A percentile compares a stretch with the other conserved stretches of the same genome.
These are phyloP conservation scores for Leptoclinus maculatus DNA, from an alignment of 2,797 vertebrate genomes.

Conservation along the genomic window DNA sequence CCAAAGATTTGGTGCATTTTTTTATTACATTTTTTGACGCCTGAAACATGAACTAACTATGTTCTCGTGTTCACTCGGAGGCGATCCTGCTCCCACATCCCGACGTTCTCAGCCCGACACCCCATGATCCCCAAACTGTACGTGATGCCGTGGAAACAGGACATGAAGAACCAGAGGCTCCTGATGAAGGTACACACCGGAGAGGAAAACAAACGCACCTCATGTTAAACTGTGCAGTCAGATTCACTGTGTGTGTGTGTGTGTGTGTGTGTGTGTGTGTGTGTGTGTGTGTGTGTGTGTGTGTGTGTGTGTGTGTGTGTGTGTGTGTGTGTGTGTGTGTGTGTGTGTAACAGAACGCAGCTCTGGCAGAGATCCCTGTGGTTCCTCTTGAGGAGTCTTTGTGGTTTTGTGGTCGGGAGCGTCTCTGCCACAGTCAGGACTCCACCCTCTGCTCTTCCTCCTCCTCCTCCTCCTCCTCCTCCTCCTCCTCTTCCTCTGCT, in stretches of 20 bases:
- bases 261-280: neutral
- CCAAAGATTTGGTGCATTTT: too few relatives aligned
- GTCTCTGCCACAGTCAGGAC: constrained; percentile 61
- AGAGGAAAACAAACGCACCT: neutral
- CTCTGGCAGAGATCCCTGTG: constrained; percentile 46
- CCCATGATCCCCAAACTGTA: constrained; percentile 79
- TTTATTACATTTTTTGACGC: neutral
- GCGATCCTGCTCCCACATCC: constrained; percentile 46
- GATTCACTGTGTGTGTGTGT: neutral
- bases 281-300: constrained; percentile 13
- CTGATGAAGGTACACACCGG: constrained; percentile 66
- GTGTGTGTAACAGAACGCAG: constrained; percentile 59
- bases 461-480: constrained; percentile 10
- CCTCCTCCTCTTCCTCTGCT: neutral
- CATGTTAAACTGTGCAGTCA: neutral
- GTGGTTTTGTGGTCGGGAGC: constrained; percentile 54
- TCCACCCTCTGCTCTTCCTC: constrained; percentile 4
- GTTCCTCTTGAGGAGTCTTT: constrained; percentile 63
- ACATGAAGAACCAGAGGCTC: constrained; percentile 74
- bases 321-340: constrained; percentile 19
- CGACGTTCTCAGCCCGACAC: constrained; percentile 64
- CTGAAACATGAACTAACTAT: neutral
- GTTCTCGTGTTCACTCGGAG: constrained; percentile 10
- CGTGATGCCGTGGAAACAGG: constrained; percentile 85
- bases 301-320: constrained; percentile 24